Evolutionary conservation across 1,140 invertebrate genomes (phyloP).

Genomic region (Maniola jurtina): DNA sequence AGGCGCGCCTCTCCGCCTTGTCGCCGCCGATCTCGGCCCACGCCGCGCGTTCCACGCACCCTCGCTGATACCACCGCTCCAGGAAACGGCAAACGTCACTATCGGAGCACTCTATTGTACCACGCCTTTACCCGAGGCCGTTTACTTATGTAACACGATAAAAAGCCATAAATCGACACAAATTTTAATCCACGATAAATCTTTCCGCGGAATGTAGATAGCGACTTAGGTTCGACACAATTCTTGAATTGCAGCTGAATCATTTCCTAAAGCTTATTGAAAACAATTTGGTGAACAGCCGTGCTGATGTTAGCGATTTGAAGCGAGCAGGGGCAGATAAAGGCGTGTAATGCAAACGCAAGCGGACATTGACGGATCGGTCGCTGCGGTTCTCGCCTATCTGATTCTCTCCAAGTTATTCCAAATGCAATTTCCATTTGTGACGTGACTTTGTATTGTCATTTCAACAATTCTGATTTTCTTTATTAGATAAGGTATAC

Average conservation of each 20-base stretch:
- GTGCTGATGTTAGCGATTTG: conserved; percentile 72
- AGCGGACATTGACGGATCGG: conserved; percentile 75
- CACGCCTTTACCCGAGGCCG: conserved; percentile 22
- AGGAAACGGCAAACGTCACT: conserved; percentile 46
- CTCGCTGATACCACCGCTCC: conserved; percentile 17
- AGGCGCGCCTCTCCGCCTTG: conserved; percentile 36
- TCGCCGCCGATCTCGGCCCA: conserved; percentile 44
- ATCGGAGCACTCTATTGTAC: conserved; percentile 54
- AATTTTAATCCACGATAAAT: conserved; percentile 63
- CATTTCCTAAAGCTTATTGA: conserved; percentile 72
- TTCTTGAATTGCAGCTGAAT: conserved; percentile 48
- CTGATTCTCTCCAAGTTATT: conserved; percentile 76
- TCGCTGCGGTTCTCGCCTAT: conserved; percentile 68
- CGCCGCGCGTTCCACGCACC: conserved; percentile 35
- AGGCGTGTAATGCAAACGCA: conserved; percentile 73
- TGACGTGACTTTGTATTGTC: conserved; percentile 65
- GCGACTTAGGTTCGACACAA: conserved; percentile 44
- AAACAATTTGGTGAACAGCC: conserved; percentile 76
- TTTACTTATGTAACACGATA: conserved; percentile 64
- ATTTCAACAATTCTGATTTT: conserved; percentile 55
- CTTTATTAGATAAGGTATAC: conserved; percentile 33
- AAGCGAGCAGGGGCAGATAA: conserved; percentile 68
- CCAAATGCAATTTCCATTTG: conserved; percentile 68
- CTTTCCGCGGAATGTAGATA: conserved; percentile 50
- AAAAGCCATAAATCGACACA: conserved; percentile 66